A percentile compares a stretch with the other conserved stretches of the same genome.
phyloP scores from a whole-genome alignment of 2,113 vertebrate species.

The Vanacampus margaritifer region DNA sequence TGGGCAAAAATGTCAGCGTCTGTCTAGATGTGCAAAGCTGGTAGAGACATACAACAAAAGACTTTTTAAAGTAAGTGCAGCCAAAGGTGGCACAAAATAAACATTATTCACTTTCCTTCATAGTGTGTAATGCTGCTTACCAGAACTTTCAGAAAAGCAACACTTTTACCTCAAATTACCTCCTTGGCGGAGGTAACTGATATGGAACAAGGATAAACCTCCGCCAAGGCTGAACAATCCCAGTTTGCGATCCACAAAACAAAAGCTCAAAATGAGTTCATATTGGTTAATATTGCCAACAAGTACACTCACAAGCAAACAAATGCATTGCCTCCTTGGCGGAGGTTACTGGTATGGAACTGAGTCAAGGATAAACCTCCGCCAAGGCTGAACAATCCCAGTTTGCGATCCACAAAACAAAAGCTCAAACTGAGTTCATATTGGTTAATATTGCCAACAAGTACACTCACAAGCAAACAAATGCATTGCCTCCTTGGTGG shows the following conservation, averaged over 20 bases:
- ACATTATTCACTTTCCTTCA: no score
- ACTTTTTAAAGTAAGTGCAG: no score
- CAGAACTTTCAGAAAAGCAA: neutral
- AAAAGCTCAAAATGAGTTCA: no score
- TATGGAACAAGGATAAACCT: constrained; percentile 23
- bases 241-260: no score
- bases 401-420: no score
- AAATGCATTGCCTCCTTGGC: neutral
- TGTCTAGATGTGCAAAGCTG: no score
- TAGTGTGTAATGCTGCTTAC: no score
- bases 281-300: neutral
- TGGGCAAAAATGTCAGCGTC: no score
- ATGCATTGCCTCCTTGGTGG: neutral
- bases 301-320: neutral
- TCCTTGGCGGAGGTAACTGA: neutral
- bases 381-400: neutral
- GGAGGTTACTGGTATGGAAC: neutral
- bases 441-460: neutral
- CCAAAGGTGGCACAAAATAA: no score
- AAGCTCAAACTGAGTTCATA: no score
- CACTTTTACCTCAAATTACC: neutral
- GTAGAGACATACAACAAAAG: no score
- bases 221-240: constrained; percentile 5
- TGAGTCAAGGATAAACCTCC: constrained; percentile 37
- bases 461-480: neutral